Percentiles rank a stretch among this genome's conserved stretches.
These are phyloP conservation scores for Ecdyonurus torrentis DNA, from an alignment of 2,888 invertebrate species.

Conservation along the genomic window DNA sequence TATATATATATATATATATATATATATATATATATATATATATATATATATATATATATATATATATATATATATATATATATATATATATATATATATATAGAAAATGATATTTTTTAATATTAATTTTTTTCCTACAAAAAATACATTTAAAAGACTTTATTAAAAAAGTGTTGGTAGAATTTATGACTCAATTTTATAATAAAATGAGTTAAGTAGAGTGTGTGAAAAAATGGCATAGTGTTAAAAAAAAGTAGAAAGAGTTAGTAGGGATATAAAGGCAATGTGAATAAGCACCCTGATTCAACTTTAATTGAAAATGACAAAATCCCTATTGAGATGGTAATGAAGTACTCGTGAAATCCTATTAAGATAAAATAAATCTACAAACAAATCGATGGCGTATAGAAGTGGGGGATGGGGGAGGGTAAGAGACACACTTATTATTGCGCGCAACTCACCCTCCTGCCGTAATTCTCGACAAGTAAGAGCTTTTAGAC, in stretches of 20 bases:
- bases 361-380: conserved; percentile 17
- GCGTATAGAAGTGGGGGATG: neutral
- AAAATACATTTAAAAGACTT: neutral
- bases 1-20: neutral
- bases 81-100: neutral
- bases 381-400: conserved; percentile 16
- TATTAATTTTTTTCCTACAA: neutral
- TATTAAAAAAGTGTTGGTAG: neutral
- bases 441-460: neutral
- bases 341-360: conserved; percentile 16
- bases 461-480: conserved; percentile 8
- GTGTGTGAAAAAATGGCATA: neutral
- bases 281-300: neutral
- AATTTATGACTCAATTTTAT: neutral
- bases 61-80: neutral
- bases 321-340: conserved; percentile 17
- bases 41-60: neutral
- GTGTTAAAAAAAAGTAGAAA: neutral
- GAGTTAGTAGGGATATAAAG: neutral
- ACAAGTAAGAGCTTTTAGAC: conserved; percentile 11
- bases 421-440: neutral
- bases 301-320: conserved; percentile 17
- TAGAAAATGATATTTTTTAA: neutral
- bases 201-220: neutral
- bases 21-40: neutral